phyloP scores from a whole-genome alignment of 1,140 invertebrate species.

The Hylaeus anthracinus region DNA sequence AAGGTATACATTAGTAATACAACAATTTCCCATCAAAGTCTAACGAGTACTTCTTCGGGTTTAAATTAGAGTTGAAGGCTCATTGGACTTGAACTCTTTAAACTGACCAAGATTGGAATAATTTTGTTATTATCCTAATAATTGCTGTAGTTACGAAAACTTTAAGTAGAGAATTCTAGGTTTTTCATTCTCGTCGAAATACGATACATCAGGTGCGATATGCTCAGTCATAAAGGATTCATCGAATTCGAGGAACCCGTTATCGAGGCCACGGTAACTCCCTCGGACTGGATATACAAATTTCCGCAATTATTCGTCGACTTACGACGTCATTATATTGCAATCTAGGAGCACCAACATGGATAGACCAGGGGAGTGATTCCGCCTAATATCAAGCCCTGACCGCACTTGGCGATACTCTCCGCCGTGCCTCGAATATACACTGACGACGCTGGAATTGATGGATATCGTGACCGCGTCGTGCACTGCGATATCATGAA shows the following conservation, averaged over 20 bases:
- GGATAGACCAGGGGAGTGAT: constrained; percentile 37
- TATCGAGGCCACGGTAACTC: constrained; percentile 35
- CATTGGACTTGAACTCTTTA: too few species aligned
- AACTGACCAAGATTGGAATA: too few species aligned
- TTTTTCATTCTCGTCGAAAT: neutral
- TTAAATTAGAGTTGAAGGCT: too few species aligned
- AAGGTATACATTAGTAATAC: too few species aligned
- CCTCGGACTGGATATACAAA: constrained; percentile 40
- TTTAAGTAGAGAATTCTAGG: neutral
- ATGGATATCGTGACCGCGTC: constrained; percentile 25
- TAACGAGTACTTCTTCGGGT: neutral
- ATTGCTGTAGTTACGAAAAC: too few species aligned
- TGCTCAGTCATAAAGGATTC: constrained; percentile 17
- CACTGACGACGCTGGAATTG: constrained; percentile 24
- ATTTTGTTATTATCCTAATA: too few species aligned
- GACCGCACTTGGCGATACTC: constrained; percentile 53
- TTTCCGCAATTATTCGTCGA: constrained; percentile 55
- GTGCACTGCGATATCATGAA: constrained; percentile 15
- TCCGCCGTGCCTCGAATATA: neutral
- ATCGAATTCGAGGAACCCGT: constrained; percentile 31
- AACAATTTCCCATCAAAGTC: too few species aligned
- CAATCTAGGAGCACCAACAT: constrained; percentile 54
- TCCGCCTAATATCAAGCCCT: constrained; percentile 49
- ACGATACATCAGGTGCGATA: neutral
- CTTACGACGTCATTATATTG: constrained; percentile 62